A percentile compares a stretch with the other conserved stretches of the same genome.
Evolutionary conservation across 2,888 invertebrate species (phyloP).

Genomic region (Volucella inanis): DNA sequence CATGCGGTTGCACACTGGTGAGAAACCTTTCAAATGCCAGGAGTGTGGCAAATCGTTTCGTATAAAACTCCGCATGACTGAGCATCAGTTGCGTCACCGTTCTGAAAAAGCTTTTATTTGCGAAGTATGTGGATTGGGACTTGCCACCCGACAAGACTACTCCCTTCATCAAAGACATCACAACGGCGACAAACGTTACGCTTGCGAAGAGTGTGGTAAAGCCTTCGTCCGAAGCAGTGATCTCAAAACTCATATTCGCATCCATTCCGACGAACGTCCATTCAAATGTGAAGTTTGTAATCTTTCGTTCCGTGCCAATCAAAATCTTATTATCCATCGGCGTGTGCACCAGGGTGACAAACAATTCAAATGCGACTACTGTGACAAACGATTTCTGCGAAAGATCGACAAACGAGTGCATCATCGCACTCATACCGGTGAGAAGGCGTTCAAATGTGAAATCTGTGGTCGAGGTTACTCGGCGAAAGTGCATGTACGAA

Average conservation of each 20-base stretch:
- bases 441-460: slow-evolving; percentile 80
- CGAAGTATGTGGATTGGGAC: slow-evolving; percentile 78
- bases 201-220: slow-evolving; percentile 79
- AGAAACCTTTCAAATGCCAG: slow-evolving; percentile 80
- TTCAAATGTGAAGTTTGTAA: slow-evolving; percentile 80
- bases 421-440: slow-evolving; percentile 81
- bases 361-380: slow-evolving; percentile 80
- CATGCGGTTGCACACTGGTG: slow-evolving; percentile 81
- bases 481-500: slow-evolving; percentile 79
- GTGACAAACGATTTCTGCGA: slow-evolving; percentile 80
- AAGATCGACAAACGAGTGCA: slow-evolving; percentile 81
- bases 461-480: slow-evolving; percentile 80
- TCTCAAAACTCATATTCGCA: slow-evolving; percentile 80
- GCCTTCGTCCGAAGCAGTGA: slow-evolving; percentile 81
- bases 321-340: slow-evolving; percentile 81
- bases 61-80: slow-evolving; percentile 80
- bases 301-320: slow-evolving; percentile 80
- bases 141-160: slow-evolving; percentile 80
- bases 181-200: slow-evolving; percentile 80
- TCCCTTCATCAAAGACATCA: slow-evolving; percentile 81
- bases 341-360: slow-evolving; percentile 80
- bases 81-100: slow-evolving; percentile 80
- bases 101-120: slow-evolving; percentile 80
- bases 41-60: slow-evolving; percentile 80
- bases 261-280: slow-evolving; percentile 81